A percentile compares a stretch with the other conserved stretches of the same genome.
These are phyloP conservation scores for Hassar affinis DNA, from an alignment of 2,113 vertebrate genomes.

Conservation along the genomic window DNA sequence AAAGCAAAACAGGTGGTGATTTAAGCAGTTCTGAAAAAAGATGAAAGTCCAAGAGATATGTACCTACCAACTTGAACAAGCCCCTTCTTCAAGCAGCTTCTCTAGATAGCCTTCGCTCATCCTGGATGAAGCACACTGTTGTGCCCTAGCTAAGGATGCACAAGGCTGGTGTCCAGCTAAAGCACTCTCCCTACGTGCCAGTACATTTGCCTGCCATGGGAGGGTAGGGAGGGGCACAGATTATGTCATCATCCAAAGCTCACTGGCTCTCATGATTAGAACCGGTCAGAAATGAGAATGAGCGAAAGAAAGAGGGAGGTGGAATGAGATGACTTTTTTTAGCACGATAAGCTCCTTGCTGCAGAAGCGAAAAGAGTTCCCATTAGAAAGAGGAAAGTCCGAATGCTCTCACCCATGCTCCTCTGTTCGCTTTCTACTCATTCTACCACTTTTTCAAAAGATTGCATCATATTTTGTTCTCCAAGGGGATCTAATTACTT, in stretches of 20 bases:
- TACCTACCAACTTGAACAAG: conserved; percentile 39
- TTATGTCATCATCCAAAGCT: conserved; percentile 41
- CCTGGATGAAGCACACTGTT: not conserved
- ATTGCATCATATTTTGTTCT: conserved; percentile 25
- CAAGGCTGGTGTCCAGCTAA: conserved; percentile 15
- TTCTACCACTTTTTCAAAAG: conserved; percentile 12
- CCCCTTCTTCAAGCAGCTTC: conserved; percentile 1
- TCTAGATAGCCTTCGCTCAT: not conserved
- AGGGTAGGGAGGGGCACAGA: conserved; percentile 37
- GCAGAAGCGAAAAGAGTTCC: not conserved
- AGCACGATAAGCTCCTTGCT: conserved; percentile 6
- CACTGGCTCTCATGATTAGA: not conserved
- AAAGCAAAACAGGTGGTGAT: conserved; percentile 18
- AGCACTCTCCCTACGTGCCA: conserved; percentile 10
- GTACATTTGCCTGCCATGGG: conserved; percentile 12
- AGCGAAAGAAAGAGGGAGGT: not conserved
- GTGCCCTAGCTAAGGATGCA: not conserved
- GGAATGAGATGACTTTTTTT: not conserved
- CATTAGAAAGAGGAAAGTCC: not conserved
- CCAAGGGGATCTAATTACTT: not conserved
- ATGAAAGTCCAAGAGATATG: not conserved
- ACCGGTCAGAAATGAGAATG: conserved; percentile 24
- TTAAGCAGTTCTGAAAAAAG: conserved; percentile 10
- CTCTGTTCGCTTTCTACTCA: not conserved
- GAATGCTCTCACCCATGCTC: not conserved